Base-by-base conservation (phyloP, 1,140 invertebrate genomes). In the Colletes gigas region DNA sequence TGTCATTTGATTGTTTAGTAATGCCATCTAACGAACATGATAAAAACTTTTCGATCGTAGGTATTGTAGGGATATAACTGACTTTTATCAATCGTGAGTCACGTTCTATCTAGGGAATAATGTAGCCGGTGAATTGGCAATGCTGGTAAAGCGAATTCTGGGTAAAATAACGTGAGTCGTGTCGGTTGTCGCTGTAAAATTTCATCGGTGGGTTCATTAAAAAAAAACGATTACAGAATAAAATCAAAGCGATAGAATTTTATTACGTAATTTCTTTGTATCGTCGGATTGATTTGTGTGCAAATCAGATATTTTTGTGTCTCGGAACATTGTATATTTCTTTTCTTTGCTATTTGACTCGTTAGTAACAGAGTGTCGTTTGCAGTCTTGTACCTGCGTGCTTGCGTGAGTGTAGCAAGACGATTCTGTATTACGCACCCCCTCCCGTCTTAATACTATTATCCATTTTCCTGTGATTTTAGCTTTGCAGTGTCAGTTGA, bases 131-230 rank as follows among this genome's bases (percentile, higher is more conserved):
- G 10, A 55, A 19, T 86, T 87, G 84, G 55, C 70, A 69, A 15
- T 69, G 12, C 52, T 44, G 62, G 12, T 73, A 77, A 78, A 83
- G 72, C 50, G 89, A 88, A 90, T 90, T 90, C 83, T 88, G 87
- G 83, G 75, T 87, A 85, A 77, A 88, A 80, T 84, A 88, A 87
- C 84, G 85, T 89, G 80, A 82, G 67, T 88, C 81, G 81, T 87
- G 83, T 85, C 41, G 79, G 69, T 57, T 68, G 73, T 73, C 71
- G 80, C 76, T 77, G 68, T 78, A 66, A 79, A 81, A 85, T 74
- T 80, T 78, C 79, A 69, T 74, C 74, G 67, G 50, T 82, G 17
- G 30, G 66, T 82, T 81, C 62, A 15, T 73, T 68, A 39, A 57
- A 73, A 70, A 70, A 74, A 68, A 66, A 66, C 57, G 47, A 69